These are phyloP conservation scores for Drosophila ficusphila DNA, from an alignment of 1,140 invertebrate genomes.

Conservation along the genomic window DNA sequence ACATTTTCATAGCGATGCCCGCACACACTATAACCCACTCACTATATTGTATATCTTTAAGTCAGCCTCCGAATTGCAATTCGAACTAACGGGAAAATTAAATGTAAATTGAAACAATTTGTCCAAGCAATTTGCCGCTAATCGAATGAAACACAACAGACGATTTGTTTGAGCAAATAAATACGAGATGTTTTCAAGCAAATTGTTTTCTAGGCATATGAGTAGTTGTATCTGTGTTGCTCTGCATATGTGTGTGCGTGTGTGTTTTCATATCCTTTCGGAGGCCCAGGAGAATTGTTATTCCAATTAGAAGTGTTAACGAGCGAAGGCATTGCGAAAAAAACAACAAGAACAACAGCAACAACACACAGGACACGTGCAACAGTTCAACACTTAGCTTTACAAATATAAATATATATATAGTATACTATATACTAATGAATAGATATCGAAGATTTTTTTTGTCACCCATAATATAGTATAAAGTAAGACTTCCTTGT, in stretches of 20 bases:
- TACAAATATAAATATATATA: constrained; percentile 3
- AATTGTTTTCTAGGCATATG: constrained; percentile 13
- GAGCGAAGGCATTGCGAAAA: background rate
- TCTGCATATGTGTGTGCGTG: background rate
- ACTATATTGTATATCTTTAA: constrained; percentile 13
- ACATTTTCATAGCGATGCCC: constrained; percentile 19
- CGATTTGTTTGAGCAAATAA: background rate
- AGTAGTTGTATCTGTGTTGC: background rate
- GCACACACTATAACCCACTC: constrained; percentile 1
- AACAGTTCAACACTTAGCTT: constrained; percentile 7
- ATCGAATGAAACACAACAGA: constrained; percentile 1
- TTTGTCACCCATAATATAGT: constrained; percentile 28
- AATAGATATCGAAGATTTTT: constrained; percentile 18
- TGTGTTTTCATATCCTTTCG: constrained; percentile 1
- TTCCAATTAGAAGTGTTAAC: constrained; percentile 39
- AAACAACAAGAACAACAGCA: constrained; percentile 4
- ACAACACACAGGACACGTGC: constrained; percentile 2
- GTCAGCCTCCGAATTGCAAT: background rate
- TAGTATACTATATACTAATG: constrained; percentile 4
- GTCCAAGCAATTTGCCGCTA: constrained; percentile 8
- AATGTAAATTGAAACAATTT: constrained; percentile 25
- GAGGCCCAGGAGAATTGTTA: constrained; percentile 23
- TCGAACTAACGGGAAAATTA: background rate
- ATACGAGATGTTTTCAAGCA: background rate
- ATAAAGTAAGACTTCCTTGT: background rate